These are phyloP conservation scores for Hyposoter didymator DNA, from an alignment of 2,888 invertebrate genomes.

Conservation along the genomic window DNA sequence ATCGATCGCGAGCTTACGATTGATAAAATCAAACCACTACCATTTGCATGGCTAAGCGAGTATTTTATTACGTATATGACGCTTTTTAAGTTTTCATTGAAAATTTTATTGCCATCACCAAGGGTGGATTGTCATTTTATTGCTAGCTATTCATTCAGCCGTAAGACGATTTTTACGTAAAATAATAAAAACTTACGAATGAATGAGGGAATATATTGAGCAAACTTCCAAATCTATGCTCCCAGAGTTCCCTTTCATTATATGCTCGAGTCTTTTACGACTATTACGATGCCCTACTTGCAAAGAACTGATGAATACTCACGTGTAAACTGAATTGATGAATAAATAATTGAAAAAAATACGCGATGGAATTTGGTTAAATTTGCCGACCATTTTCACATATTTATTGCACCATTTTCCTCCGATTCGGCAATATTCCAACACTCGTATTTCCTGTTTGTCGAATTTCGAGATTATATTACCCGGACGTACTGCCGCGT, in stretches of 20 bases:
- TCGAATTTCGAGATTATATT: conserved; percentile 53
- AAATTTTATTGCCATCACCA: conserved; percentile 12
- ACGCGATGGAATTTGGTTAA: not conserved
- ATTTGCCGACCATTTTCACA: not conserved
- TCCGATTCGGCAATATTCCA: not conserved
- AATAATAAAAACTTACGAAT: conserved; percentile 42
- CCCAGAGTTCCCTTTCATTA: conserved; percentile 29
- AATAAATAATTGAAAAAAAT: not conserved
- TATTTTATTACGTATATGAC: conserved; percentile 21
- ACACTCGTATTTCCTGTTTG: conserved; percentile 55
- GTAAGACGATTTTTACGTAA: conserved; percentile 26
- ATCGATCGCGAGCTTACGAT: conserved; percentile 43
- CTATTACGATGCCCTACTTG: conserved; percentile 17
- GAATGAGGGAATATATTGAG: conserved; percentile 23
- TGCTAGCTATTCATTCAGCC: conserved; percentile 34
- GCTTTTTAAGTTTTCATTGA: conserved; percentile 9
- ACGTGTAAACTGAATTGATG: not conserved
- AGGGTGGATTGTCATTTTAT: conserved; percentile 31
- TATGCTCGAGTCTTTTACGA: conserved; percentile 15
- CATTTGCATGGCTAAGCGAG: conserved; percentile 16
- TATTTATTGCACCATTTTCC: not conserved
- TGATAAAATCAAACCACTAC: conserved; percentile 18
- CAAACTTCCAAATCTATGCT: conserved; percentile 35
- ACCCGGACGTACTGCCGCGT: conserved; percentile 30
- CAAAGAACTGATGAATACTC: conserved; percentile 4